Evolutionary conservation across 2,888 invertebrate species (phyloP), one percentile per base, ranked within the genome.

Genomic region (Drymonia ruficornis): DNA sequence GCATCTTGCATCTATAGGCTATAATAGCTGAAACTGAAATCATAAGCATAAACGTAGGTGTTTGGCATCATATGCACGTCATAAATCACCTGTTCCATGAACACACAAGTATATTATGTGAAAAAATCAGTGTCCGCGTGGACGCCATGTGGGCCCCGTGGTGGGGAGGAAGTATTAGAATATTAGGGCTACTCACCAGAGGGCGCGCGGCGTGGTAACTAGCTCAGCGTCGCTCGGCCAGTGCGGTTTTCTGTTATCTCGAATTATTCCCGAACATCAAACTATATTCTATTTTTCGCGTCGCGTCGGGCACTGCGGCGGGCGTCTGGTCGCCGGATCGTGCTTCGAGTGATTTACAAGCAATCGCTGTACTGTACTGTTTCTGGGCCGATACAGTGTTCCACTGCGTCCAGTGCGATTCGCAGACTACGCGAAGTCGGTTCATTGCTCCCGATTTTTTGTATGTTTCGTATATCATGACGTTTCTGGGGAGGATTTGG

Each of bases 261-360:
- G 79, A 86, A 85, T 87, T 80, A 87, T 87, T 88, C 86, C 83
- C 79, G 79, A 77, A 84, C 83, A 86, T 85, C 78, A 86, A 86
- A 86, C 81, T 83, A 84, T 83, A 78, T 61, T 89, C 88, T 91
- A 90, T 91, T 91, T 91, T 91, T 86, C 85, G 91, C 87, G 80
- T 78, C 80, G 82, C 87, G 78, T 76, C 81, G 77, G 72, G 72
- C 74, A 76, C 72, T 65, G 74, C 74, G 70, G 81, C 80, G 78
- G 75, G 81, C 86, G 86, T 81, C 80, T 74, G 78, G 76, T 79
- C 85, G 84, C 78, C 85, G 83, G 78, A 69, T 72, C 74, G 79
- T 79, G 81, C 70, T 79, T 74, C 80, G 81, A 82, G 85, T 88
- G 89, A 90, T 90, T 89, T 89, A 89, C 84, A 81, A 77, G 83